Evolutionary conservation across 2,113 vertebrate genomes (phyloP).

Genomic region (Calyptommatus sinebrachiatus): DNA sequence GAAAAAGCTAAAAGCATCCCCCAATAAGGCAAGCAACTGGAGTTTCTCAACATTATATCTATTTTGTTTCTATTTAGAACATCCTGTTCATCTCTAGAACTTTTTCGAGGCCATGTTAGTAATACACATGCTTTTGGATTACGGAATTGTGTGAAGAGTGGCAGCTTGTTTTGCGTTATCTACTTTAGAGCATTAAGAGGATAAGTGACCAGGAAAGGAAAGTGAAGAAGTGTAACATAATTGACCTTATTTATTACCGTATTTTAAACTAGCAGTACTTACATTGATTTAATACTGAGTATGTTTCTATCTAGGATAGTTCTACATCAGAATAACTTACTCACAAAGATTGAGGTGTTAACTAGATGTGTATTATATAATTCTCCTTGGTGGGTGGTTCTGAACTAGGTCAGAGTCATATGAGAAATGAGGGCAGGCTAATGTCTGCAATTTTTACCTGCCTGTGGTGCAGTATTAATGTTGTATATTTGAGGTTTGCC

Average conservation of each 20-base stretch:
- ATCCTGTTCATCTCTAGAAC: rapidly evolving
- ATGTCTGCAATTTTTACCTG: conserved; percentile 40
- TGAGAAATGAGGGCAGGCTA: conserved; percentile 53
- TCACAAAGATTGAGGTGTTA: conserved; percentile 32
- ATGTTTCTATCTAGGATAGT: conserved; percentile 17
- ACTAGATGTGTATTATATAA: conserved; percentile 60
- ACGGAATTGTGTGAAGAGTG: not conserved
- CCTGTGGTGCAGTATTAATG: conserved; percentile 33
- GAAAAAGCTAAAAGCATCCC: conserved; percentile 40
- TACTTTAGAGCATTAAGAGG: not conserved
- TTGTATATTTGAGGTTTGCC: conserved; percentile 6
- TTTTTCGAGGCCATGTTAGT: not conserved
- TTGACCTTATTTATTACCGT: conserved; percentile 38
- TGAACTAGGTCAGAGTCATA: conserved; percentile 57
- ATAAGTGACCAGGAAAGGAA: not conserved
- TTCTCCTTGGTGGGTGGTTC: conserved; percentile 59
- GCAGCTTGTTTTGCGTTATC: not conserved
- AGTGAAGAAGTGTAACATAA: not conserved
- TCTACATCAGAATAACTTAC: conserved; percentile 48
- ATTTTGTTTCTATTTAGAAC: rapidly evolving
- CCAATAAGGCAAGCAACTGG: conserved; percentile 27
- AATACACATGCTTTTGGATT: too few species aligned
- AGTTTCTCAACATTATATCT: conserved; percentile 17
- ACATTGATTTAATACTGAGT: not conserved
- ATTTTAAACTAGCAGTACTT: conserved; percentile 4